Base-by-base conservation (phyloP, 1,140 invertebrate genomes). In the Drosophila willistoni region DNA sequence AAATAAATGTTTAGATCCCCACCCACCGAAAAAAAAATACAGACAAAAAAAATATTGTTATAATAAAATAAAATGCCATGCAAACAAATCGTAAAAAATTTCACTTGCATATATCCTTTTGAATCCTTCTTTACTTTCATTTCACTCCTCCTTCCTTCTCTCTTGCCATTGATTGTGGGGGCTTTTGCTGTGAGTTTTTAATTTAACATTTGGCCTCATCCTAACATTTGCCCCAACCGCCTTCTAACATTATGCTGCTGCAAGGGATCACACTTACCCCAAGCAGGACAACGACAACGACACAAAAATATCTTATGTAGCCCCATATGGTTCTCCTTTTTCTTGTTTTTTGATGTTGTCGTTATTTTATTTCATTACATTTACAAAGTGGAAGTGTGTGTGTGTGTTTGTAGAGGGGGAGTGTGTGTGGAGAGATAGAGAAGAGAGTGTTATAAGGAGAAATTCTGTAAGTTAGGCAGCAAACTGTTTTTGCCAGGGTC, bases 41-140 rank as follows among this genome's bases (percentile, higher is more conserved):
- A 44, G 34, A 25, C 17, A 60, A 68, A 77, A 68, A 71, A 29
- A 63, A 73, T 77, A 79, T 83, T 77, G 78, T 84, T 73, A 66
- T 68, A 84, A 64, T 77, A 79, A 83, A 83, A 76, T 76, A 75
- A 71, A 73, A 64, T 62, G 64, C 65, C 64, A 57, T 81, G 61
- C 73, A 81, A 81, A 81, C 78, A 68, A 81, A 73, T 69, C 73
- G 65, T 81, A 81, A 81, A 81, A 81, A 64, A 51, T 51, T 72
- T 73, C 77, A 79, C 70, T 73, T 78, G 55, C 55, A 57, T 57
- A 57, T 51, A 51, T 51, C 44, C 44, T 51, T 51, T 22, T 51
- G 44, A 51, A 51, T 51, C 44, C 44, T 51, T 51, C 44, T 22
- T 51, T 51, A 51, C 17, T 12, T 51, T 51, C 44, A 51, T 51